A percentile compares a stretch with the other conserved stretches of the same genome.
Conservation (phyloP, 2,113 vertebrate genomes). For the Crypturellus undulatus region DNA sequence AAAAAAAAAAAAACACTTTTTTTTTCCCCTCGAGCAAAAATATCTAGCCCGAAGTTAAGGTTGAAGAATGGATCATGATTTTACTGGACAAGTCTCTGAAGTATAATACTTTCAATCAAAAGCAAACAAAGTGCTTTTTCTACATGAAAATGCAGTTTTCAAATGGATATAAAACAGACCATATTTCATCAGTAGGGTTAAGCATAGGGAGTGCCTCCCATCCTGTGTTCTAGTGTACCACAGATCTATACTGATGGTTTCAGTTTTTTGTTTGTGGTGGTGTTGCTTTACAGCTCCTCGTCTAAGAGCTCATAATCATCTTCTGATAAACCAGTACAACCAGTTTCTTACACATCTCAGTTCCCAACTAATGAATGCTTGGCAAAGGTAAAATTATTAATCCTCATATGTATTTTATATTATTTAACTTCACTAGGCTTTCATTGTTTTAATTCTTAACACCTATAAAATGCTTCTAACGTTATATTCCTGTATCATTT, state of each 20-base stretch:
- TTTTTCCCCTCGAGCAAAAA: neutral
- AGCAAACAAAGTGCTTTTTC: neutral
- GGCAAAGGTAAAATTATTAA: neutral
- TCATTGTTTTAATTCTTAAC: neutral
- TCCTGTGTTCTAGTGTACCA: neutral
- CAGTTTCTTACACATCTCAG: neutral
- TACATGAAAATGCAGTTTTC: neutral
- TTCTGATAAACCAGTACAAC: neutral
- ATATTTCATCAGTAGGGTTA: neutral
- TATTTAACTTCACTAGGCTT: neutral
- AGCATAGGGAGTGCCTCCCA: neutral
- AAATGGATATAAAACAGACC: neutral
- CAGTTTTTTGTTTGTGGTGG: neutral
- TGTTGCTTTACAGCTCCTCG: neutral
- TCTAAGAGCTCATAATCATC: neutral
- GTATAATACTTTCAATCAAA: neutral
- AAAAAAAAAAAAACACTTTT: neutral
- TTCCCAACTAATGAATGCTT: neutral
- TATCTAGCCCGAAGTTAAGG: neutral
- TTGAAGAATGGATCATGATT: neutral
- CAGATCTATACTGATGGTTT: neutral
- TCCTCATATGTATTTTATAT: neutral
- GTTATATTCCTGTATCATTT: neutral
- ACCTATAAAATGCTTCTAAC: neutral
- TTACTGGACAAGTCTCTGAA: neutral